Evolutionary conservation across 92 coral and sea anemone genomes (phyloP).

Genomic region (Diadumene lineata): DNA sequence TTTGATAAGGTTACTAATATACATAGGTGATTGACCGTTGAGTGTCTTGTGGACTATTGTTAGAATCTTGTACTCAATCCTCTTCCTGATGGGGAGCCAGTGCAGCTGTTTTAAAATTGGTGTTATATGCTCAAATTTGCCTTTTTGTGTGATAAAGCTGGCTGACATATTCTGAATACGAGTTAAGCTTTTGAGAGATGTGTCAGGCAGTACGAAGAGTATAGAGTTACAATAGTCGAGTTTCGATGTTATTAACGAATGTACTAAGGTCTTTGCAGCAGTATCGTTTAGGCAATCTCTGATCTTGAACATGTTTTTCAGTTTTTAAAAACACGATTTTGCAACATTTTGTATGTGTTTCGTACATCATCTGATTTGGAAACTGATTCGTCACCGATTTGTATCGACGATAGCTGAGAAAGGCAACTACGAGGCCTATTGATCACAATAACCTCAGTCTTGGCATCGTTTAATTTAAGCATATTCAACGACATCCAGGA

Average conservation of each 20-base stretch:
- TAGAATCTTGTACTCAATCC: constrained; percentile 4
- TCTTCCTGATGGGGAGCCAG: constrained; percentile 5
- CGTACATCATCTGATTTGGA: not conserved
- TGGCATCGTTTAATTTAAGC: constrained; percentile 7
- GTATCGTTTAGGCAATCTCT: constrained; percentile 12
- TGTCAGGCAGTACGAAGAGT: not conserved
- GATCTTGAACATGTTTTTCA: constrained; percentile 31
- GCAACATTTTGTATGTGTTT: constrained; percentile 10
- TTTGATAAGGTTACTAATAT: not conserved
- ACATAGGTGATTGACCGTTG: constrained; percentile 5
- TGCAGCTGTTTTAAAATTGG: constrained; percentile 2
- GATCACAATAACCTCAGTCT: constrained; percentile 5
- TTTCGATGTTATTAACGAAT: constrained; percentile 13
- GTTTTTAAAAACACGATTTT: not conserved
- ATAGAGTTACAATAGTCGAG: constrained; percentile 8
- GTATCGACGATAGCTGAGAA: not conserved
- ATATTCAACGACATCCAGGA: not conserved
- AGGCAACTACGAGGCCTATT: constrained; percentile 10
- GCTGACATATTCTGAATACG: constrained; percentile 11
- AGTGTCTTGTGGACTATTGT: constrained; percentile 18
- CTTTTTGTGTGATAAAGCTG: constrained; percentile 1
- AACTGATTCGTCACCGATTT: not conserved
- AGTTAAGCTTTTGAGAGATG: not conserved
- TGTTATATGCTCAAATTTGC: constrained; percentile 12
- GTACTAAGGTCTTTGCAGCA: constrained; percentile 18